Evolutionary conservation across 2,888 invertebrate species (phyloP), one percentile per base, ranked within the genome.

Genomic region (Cephalotes varians): DNA sequence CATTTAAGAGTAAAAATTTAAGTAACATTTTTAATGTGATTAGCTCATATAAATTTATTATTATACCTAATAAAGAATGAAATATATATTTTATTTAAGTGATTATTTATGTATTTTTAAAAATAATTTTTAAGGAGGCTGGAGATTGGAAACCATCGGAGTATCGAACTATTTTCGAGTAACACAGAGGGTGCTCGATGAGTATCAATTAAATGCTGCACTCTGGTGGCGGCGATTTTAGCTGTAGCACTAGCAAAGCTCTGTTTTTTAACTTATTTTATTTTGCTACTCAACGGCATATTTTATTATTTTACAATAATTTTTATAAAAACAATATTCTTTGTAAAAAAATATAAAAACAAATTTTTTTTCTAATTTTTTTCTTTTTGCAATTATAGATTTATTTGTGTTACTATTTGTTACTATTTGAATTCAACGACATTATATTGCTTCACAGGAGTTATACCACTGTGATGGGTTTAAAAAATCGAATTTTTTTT

Each of bases 151-250:
- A 58, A 62, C 2, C 21, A 1, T 12, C n/a, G 21, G 25, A 21
- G 6, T 21, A 71, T 44, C 18, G 1, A 21, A 21, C 40, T 77
- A 21, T 31, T 56, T 73, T 31, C 12, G 18, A 44, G 4, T 2
- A 9, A 44, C 12, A 72, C 25, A 85, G 87, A 80, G 65, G 88
- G 47, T 58, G 10, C 54, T 21, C 51, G 2, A 4, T 28, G 18
- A 51, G 10, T 7, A 12, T 2, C 72, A 25, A 37, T 56, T 2
- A 86, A 15, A 51, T 83, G 86, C 80, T 87, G 83, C 80, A 25
- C 56, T 21, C 87, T 88, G 7, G 12, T 10, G 12, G 3, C 1
- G 28, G 25, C 37, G 6, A 40, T 37, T 69, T 25, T n/a, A 73
- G 9, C 15, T 37, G 2, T 15, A 0, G 1, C 10, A 47, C 18